Conservation (phyloP, 2,888 invertebrate species). For the Drosophila monieri region DNA sequence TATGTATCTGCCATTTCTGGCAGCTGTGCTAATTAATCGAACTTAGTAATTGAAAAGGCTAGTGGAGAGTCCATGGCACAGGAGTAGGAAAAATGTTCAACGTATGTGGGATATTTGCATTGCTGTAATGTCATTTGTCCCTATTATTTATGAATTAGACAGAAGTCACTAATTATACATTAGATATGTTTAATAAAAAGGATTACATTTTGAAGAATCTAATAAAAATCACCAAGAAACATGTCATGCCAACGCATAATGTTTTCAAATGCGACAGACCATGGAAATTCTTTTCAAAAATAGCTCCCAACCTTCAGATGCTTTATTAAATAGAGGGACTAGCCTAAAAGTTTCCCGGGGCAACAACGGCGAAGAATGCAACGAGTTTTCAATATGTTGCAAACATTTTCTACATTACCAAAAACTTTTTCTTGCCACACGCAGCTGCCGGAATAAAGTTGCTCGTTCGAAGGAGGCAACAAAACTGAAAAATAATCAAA, state of each 20-base stretch:
- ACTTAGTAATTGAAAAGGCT: conserved; percentile 36
- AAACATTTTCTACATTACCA: conserved; percentile 49
- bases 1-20: conserved; percentile 19
- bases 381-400: conserved; percentile 52
- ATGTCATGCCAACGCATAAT: not conserved
- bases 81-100: not conserved
- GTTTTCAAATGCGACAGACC: conserved; percentile 13
- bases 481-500: conserved; percentile 12
- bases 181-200: not conserved
- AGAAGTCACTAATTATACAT: not conserved
- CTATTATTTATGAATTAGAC: not conserved
- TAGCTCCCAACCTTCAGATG: not conserved
- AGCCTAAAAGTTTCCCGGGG: conserved; percentile 19
- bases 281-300: not conserved
- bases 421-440: conserved; percentile 46
- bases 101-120: not conserved
- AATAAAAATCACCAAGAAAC: not conserved
- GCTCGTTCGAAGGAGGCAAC: conserved; percentile 7
- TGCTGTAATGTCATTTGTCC: not conserved
- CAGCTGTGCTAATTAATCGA: conserved; percentile 67
- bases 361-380: conserved; percentile 31
- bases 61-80: not conserved
- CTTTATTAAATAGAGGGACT: conserved; percentile 24
- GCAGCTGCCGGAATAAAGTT: conserved; percentile 47
- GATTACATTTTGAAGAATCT: not conserved